Evolutionary conservation across 2,113 vertebrate species (phyloP), one percentile per base, ranked within the genome.

Genomic region (Pavo muticus): DNA sequence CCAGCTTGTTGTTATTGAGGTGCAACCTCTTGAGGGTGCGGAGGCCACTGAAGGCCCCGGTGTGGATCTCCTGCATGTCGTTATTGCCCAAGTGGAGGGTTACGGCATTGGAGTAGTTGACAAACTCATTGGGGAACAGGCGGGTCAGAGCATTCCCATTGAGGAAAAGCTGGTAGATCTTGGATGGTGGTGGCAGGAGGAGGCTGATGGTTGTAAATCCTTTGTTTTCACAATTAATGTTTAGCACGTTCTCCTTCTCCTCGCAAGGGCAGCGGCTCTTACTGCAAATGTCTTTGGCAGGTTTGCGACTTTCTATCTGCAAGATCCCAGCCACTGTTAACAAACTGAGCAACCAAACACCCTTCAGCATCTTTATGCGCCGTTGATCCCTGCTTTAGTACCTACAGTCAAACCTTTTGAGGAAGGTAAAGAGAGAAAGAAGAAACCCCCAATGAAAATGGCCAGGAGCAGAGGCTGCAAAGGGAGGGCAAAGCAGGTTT

Each of bases 231-330:
- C 99, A 99, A 97, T 99, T 99, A 95, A 99, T 99, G 97, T 99
- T 99, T 85, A 99, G 97, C 11, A 99, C 97, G 84, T 98, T 99
- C 97, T 99, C 99, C 89, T 99, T 99, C 94, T 99, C 99, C 94
- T 99, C 99, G 14, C 99, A 99, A 95, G 97, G 96, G 95, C 99
- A 99, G 92, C 99, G 99, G 95, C 97, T 98, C 97, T 98, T 99
- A 98, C 99, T 99, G 98, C 99, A 99, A 98, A 99, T 99, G 97
- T 99, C 99, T 99, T 99, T 99, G 97, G 99, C 98, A 98, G 98
- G 99, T 98, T 99, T 99, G 95, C 99, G 98, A 98, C 98, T 99
- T 97, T 99, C 94, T 50, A 98, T 98, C 98, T 97, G 97, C 72
- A 98, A 98, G 97, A 99, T 98, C 97, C 98, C 98, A 96, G 98